phyloP scores from a whole-genome alignment of 2,113 vertebrate species.

The Gopherus evgoodei region DNA sequence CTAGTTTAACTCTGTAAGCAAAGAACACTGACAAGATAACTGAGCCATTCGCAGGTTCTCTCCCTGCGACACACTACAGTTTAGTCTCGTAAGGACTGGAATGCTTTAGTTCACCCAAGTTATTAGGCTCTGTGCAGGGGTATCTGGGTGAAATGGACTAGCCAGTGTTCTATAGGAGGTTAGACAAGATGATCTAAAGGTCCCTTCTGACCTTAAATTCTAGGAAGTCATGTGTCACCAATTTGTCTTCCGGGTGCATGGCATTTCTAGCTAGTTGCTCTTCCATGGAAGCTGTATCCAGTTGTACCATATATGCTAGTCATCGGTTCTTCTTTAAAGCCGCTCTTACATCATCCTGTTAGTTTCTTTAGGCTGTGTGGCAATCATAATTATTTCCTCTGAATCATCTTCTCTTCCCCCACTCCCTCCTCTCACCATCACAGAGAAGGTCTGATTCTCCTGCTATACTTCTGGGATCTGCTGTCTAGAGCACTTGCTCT shows the following conservation, averaged over 20 bases:
- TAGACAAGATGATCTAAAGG: neutral
- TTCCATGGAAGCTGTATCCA: neutral
- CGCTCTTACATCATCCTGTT: rapidly evolving
- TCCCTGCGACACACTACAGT: neutral
- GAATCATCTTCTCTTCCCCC: neutral
- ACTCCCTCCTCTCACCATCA: neutral
- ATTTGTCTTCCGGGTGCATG: neutral
- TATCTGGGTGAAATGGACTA: neutral
- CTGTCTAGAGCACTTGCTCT: neutral
- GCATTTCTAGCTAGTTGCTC: neutral
- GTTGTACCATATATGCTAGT: neutral
- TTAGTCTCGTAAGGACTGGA: neutral
- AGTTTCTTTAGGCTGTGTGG: neutral
- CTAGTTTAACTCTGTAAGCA: neutral
- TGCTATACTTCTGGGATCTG: neutral
- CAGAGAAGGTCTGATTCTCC: neutral
- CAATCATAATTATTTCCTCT: neutral
- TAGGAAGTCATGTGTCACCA: neutral
- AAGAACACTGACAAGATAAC: neutral
- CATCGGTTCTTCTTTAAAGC: neutral
- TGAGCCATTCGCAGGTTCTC: neutral
- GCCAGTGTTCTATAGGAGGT: neutral
- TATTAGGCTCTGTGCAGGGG: neutral
- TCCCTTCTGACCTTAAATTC: neutral
- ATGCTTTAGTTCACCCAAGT: neutral